These are phyloP conservation scores for Amphipoea lucens DNA, from an alignment of 2,888 invertebrate species.

Conservation along the genomic window DNA sequence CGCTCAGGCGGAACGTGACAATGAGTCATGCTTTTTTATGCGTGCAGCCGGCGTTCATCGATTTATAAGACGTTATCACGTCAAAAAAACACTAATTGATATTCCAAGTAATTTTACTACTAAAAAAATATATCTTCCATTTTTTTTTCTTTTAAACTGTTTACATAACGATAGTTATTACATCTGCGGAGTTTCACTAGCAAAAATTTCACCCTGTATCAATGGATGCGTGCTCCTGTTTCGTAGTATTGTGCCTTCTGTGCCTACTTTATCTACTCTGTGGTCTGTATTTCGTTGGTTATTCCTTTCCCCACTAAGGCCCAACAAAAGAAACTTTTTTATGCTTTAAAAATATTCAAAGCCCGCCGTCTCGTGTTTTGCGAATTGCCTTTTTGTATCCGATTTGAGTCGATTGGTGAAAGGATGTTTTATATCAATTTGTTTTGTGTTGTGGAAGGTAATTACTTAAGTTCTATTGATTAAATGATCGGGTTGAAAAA, in stretches of 20 bases:
- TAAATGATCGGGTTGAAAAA: too few relatives aligned
- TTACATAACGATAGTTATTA: not conserved
- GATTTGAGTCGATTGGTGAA: slow-evolving; percentile 45
- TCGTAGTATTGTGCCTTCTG: slow-evolving; percentile 10
- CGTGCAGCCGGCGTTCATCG: too few relatives aligned
- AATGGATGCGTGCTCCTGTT: too few relatives aligned
- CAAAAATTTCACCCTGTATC: too few relatives aligned
- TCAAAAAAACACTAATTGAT: not conserved
- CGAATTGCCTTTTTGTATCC: slow-evolving; percentile 51
- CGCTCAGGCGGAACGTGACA: too few relatives aligned
- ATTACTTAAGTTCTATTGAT: too few relatives aligned
- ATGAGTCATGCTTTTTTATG: too few relatives aligned
- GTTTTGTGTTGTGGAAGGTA: slow-evolving; percentile 25
- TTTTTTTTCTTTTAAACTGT: not conserved
- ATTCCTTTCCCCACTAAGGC: slow-evolving; percentile 39
- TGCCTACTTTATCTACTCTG: not conserved
- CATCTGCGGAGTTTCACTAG: not conserved
- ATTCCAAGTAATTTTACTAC: not conserved
- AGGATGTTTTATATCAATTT: slow-evolving; percentile 42
- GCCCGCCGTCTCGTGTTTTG: slow-evolving; percentile 45
- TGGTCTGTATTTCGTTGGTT: slow-evolving; percentile 29
- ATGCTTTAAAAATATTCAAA: slow-evolving; percentile 45
- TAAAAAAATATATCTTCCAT: too few relatives aligned
- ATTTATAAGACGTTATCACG: too few relatives aligned
- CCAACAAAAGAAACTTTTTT: slow-evolving; percentile 53